Evolutionary conservation across 2,797 vertebrate genomes (phyloP).

Genomic region (Phataginus tricuspis): DNA sequence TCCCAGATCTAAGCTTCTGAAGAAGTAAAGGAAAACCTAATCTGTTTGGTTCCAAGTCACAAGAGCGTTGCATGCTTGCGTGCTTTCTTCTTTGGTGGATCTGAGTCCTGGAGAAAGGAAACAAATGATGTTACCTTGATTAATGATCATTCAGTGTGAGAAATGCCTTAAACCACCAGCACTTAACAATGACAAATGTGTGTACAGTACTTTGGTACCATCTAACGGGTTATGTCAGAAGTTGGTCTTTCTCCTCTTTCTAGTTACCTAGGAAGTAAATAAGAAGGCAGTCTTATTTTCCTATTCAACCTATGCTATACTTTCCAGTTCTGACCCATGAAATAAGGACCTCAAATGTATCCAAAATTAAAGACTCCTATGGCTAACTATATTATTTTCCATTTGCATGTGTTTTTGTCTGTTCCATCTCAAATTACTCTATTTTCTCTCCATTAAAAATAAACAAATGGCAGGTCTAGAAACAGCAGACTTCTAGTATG

Average conservation of each 20-base stretch:
- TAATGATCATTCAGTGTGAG: not conserved
- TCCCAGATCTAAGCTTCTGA: conserved; percentile 11
- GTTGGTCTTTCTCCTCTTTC: not conserved
- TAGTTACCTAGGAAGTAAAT: not conserved
- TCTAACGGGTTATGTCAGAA: not conserved
- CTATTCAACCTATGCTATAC: not conserved
- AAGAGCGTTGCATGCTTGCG: not conserved
- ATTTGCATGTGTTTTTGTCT: not conserved
- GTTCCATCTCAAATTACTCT: not conserved
- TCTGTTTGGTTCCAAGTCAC: not conserved
- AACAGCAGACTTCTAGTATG: not conserved
- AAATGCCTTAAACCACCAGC: not conserved
- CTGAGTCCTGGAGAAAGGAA: not conserved
- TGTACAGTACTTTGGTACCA: not conserved
- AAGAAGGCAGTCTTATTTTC: not conserved
- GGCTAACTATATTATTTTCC: not conserved
- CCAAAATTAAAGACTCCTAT: conserved; percentile 13
- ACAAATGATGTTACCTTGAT: not conserved
- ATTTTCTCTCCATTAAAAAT: not conserved
- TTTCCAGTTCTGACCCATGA: not conserved
- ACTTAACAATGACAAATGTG: not conserved
- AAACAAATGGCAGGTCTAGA: not conserved
- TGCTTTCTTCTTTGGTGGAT: conserved; percentile 24
- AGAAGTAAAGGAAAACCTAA: conserved; percentile 24
- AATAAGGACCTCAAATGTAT: not conserved